Percentiles rank a stretch among this genome's conserved stretches.
phyloP scores from a whole-genome alignment of 1,140 invertebrate genomes.

The Drosophila parvula region DNA sequence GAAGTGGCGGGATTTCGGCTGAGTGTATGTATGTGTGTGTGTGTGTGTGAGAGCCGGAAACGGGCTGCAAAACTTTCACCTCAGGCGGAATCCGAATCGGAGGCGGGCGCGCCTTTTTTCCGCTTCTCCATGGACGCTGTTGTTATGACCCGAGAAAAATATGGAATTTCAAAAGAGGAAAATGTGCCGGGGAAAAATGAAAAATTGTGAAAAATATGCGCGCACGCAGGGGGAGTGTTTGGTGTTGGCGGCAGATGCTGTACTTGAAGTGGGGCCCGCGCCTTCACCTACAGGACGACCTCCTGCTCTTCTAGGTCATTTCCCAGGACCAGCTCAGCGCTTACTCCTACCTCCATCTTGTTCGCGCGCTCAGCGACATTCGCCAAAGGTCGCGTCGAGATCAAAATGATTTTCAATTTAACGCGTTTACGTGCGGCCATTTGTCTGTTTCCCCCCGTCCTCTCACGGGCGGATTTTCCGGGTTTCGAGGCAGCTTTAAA shows the following conservation, averaged over 20 bases:
- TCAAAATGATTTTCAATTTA: constrained; percentile 84
- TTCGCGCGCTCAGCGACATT: constrained; percentile 20
- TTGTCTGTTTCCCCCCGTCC: constrained; percentile 53
- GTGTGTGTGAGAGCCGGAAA: constrained; percentile 65
- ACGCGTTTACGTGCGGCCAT: constrained; percentile 78
- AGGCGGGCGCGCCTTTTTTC: constrained; percentile 22
- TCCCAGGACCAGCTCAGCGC: not conserved
- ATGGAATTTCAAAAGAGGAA: constrained; percentile 71
- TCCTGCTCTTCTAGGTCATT: constrained; percentile 2
- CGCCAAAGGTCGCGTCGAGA: constrained; percentile 69
- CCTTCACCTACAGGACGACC: not conserved
- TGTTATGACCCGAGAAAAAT: constrained; percentile 65
- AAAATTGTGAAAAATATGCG: constrained; percentile 73
- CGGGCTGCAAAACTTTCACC: constrained; percentile 80
- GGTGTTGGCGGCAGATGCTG: constrained; percentile 54
- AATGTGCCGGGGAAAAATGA: constrained; percentile 66
- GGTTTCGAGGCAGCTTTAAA: constrained; percentile 37
- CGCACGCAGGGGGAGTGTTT: constrained; percentile 30
- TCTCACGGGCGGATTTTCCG: not conserved
- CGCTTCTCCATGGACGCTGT: constrained; percentile 22
- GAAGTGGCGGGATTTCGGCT: constrained; percentile 39
- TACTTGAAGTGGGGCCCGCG: constrained; percentile 45
- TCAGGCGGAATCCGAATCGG: constrained; percentile 42
- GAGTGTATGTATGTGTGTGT: not conserved
- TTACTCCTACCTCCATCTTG: not conserved